Base-by-base conservation (phyloP, 2,113 vertebrate species). In the Ranitomeya variabilis region DNA sequence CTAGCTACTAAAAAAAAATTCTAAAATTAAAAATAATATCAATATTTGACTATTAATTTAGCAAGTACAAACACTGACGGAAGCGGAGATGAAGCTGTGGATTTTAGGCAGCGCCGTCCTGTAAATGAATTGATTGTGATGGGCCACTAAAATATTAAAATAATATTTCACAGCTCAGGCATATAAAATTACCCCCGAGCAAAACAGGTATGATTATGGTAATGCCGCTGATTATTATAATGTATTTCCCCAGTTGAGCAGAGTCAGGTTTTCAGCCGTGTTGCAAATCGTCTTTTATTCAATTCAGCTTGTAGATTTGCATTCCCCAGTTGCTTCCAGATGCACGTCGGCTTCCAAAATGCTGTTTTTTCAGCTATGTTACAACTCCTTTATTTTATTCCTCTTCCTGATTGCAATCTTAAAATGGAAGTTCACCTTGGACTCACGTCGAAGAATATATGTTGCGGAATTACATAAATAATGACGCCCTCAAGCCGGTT, bases 191-290 rank as follows among this genome's bases (percentile, higher is more conserved):
- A 74, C 83, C 83, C 69, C 67, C 16, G 69, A 85, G 83, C 26
- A 11, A 76, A 52, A 59, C 67, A 85, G 69, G 67, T 74, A 74
- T 85, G 67, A 85, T 74, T 85, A 85, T 85, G 69, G 69, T 85
- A 85, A 85, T 85, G 67, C 55, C 15, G 52, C n/a, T 74, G 54
- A 85, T 85, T 85, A 85, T 76, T 85, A 59, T 37, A 85, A 85
- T 85, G n/a, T 19, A 74, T 76, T 74, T 76, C 69, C 60, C 83
- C 83, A 13, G 83, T 60, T 85, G 83, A 74, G 69, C 45, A 21
- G 52, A 85, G 52, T 19, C 67, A 60, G 67, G 18, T 84, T 84
- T 84, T 84, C 59, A 15, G 82, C 82, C 23, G 51, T 23, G 82
- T 55, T 84, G 82, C 67, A 84, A n/a, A 84, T 67, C 55, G 45